A percentile compares a stretch with the other conserved stretches of the same genome.
Evolutionary conservation across 2,113 vertebrate species (phyloP).

Genomic region (Eudyptes chrysolophus): DNA sequence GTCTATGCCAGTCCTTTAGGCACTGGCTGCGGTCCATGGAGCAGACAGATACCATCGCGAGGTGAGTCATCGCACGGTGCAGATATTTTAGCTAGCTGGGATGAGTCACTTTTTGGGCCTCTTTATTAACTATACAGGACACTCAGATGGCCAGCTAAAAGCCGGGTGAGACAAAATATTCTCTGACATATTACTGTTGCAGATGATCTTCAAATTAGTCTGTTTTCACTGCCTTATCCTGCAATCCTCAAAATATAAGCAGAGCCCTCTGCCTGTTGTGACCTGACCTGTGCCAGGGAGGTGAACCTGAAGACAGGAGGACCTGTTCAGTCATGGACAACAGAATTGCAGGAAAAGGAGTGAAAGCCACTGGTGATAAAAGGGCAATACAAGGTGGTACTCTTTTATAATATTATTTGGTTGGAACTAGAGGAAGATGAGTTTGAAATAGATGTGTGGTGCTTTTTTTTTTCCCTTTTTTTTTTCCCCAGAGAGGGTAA

Average conservation of each 20-base stretch:
- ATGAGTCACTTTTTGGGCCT: background rate
- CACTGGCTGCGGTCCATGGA: background rate
- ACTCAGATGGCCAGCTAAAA: background rate
- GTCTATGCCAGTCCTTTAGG: background rate
- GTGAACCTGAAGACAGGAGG: background rate
- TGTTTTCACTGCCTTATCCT: background rate
- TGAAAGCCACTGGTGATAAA: background rate
- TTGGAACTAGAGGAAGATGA: background rate
- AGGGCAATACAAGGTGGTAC: background rate
- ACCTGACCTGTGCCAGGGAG: background rate
- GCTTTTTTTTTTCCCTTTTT: background rate
- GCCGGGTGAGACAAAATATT: background rate
- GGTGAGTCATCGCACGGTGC: background rate
- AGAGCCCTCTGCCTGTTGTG: background rate
- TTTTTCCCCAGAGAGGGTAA: background rate
- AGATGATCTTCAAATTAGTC: background rate
- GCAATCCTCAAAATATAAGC: background rate
- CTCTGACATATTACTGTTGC: background rate
- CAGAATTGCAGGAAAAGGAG: background rate
- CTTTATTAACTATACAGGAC: background rate
- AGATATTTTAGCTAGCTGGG: background rate
- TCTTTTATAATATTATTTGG: background rate
- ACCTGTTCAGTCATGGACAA: background rate
- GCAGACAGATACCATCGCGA: fast-evolving
- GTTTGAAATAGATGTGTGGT: background rate